Base-by-base conservation (phyloP, 2,113 vertebrate genomes). In the Xerus inauris region DNA sequence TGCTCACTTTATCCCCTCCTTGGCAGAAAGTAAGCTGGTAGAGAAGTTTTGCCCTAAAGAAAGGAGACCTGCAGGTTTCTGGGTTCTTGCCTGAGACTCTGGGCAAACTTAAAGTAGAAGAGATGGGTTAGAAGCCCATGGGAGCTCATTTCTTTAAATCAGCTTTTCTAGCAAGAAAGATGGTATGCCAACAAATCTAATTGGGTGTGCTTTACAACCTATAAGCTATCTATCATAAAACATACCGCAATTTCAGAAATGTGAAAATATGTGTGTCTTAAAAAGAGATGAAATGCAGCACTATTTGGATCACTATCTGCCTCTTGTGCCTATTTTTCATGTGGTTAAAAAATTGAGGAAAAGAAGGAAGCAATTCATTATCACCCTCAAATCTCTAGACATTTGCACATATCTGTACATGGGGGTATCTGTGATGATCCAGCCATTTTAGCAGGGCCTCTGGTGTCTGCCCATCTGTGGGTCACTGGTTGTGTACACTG, bases 311-410 rank as follows among this genome's bases (percentile, higher is more conserved):
- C 75, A 40, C 84, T 67, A 5, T 59, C 84, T 62, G 64, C 75
- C 62, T 73, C 26, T 47, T 64, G 67, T 67, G 49, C 82, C 83
- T 94, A 42, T 45, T 92, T 94, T 91, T 94, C 40, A 89, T 86
- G 84, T 93, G 32, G n/a, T 89, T 94, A 91, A 93, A 54, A 97
- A 95, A 84, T 16, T n/a, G 45, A 20, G 47, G 54, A 51, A 47
- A 90, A 95, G 80, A 96, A 10, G 35, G 32, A 94, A 80, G 22
- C 51, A 81, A 57, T 92, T 89, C 83, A 96, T 84, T 62, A 91
- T 54, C 84, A 67, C 75, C 17, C 57, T 86, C 79, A 28, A 79
- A 82, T 35, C 75, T 84, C 75, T 47, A 89, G 67, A 42, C 49
- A 72, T 77, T 47, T 87, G 80, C 65, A 71, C 69, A 16, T 10